These are phyloP conservation scores for Meandrina meandrites DNA, from an alignment of 92 coral and sea anemone genomes.

Conservation along the genomic window DNA sequence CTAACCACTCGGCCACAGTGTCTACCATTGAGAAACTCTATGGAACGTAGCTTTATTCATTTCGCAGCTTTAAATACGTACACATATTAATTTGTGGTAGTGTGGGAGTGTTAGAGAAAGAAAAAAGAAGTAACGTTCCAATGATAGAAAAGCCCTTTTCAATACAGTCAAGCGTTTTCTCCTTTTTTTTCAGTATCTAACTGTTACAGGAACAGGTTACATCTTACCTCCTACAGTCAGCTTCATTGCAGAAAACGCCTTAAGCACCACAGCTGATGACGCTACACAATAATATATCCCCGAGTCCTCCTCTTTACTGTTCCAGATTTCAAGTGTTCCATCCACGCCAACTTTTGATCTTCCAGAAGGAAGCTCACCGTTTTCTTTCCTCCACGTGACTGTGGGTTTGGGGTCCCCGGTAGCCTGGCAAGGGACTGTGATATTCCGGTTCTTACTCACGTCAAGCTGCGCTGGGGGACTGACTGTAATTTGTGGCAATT, in stretches of 20 bases:
- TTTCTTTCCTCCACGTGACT: constrained; percentile 6
- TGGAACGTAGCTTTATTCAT: no score
- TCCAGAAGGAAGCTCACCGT: constrained; percentile 1
- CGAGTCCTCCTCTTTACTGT: background rate
- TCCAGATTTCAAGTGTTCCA: constrained; percentile 20
- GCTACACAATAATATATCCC: constrained; percentile 2
- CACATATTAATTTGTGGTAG: background rate
- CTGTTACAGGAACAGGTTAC: no score
- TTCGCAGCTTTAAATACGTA: no score
- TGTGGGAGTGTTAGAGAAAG: no score
- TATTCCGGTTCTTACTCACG: background rate
- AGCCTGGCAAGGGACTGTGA: background rate
- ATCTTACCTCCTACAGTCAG: constrained; percentile 2
- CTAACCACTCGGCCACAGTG: no score
- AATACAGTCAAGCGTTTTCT: no score
- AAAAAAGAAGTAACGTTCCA: background rate
- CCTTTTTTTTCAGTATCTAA: no score
- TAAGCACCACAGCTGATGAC: background rate
- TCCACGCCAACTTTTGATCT: background rate
- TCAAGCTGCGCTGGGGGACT: background rate
- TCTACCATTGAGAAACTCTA: no score
- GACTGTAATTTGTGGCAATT: constrained; percentile 7
- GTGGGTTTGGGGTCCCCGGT: constrained; percentile 1
- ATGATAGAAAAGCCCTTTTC: no score
- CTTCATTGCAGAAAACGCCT: background rate